Evolutionary conservation across 2,113 vertebrate species (phyloP), one percentile per base, ranked within the genome.

Genomic region (Meleagris gallopavo): DNA sequence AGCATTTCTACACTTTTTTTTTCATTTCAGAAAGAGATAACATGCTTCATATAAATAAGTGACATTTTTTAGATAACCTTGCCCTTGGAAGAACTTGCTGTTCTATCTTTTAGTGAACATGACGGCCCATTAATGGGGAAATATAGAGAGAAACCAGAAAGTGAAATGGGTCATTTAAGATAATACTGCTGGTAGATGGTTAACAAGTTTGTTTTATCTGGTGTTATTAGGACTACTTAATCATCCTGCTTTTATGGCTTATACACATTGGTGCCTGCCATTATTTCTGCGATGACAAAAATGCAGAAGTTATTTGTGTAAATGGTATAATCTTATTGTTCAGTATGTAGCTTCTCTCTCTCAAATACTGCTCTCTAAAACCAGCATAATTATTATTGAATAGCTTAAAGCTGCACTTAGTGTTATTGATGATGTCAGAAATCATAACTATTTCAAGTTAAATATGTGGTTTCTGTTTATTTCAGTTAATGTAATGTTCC

Each of bases 351-450:
- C 48, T 86, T 84, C 88, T 16, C 61, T 77, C 27, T 89, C 82
- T 61, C 75, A 83, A 92, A 94, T 86, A 69, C 46, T 40, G 15
- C 21, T 74, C 8, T 80, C 69, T 83, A 90, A 95, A 95, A 61
- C 57, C 61, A 38, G 61, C 19, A 9, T 69, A 71, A 48, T 60
- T 93, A 91, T 90, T 94, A 95, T 83, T 86, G 82, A 93, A 40
- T 65, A 78, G 34, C 43, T 91, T 78, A 90, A 95, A 96, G 38
- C 86, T 91, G 88, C 88, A 95, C 89, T 94, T 91, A 90, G 11
- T 78, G 16, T 93, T 93, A 95, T 88, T 97, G 90, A 72, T 83
- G 70, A 91, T 75, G 50, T 73, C 65, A 93, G 73, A 83, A 88
- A 74, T 72, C 50, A 43, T 86, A 71, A 69, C n/a, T 83, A 10